These are phyloP conservation scores for Nycticryphes semicollaris DNA, from an alignment of 2,113 vertebrate genomes.

Conservation along the genomic window DNA sequence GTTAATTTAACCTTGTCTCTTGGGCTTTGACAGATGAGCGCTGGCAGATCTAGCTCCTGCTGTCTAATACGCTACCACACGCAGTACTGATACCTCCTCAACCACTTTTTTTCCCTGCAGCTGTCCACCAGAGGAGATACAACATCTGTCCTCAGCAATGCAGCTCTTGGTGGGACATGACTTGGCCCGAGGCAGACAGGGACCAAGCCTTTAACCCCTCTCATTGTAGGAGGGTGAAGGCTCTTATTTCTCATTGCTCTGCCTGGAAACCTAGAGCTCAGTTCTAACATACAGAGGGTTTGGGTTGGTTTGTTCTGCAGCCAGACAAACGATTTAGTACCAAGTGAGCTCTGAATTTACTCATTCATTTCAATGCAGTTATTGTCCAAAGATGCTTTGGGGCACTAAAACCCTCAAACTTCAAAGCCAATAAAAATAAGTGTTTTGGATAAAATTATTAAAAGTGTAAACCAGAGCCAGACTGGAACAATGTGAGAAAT, in stretches of 20 bases:
- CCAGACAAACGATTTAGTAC: neutral
- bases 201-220: neutral
- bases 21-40: neutral
- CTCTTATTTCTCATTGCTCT: neutral
- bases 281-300: neutral
- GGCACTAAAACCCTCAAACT: neutral
- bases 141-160: neutral
- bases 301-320: neutral
- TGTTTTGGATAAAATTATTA: neutral
- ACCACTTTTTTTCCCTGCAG: neutral
- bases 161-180: neutral
- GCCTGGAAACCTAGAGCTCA: neutral
- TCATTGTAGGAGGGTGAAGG: accelerated
- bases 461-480: neutral
- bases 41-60: neutral
- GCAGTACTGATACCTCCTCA: neutral
- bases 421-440: neutral
- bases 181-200: accelerated
- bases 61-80: accelerated
- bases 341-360: neutral
- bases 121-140: accelerated
- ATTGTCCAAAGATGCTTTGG: neutral
- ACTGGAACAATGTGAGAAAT: neutral
- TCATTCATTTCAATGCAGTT: neutral
- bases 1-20: neutral